phyloP scores from a whole-genome alignment of 2,113 vertebrate species.

The Phaetusa simplex region DNA sequence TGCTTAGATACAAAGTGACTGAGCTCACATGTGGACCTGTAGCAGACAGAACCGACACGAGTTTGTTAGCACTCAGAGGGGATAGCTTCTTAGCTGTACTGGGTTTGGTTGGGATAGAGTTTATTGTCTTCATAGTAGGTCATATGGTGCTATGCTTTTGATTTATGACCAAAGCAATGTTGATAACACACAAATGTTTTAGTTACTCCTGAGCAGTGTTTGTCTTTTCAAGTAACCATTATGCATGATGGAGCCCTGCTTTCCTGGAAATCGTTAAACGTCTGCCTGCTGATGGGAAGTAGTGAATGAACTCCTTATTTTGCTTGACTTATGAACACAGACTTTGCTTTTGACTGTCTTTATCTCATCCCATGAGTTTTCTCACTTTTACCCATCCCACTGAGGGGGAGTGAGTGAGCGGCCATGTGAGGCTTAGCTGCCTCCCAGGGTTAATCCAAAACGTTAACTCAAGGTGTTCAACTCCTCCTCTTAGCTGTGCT shows the following conservation, averaged over 20 bases:
- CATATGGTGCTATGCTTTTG: not conserved
- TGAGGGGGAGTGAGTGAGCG: accelerated
- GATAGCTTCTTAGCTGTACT: not conserved
- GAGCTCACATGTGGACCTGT: not conserved
- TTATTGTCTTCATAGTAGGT: not conserved
- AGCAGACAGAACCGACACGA: not conserved
- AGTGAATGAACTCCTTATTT: not conserved
- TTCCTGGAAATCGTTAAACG: not conserved
- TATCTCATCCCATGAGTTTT: not conserved
- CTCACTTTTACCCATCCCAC: not conserved
- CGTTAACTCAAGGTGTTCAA: not conserved
- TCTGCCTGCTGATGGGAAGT: not conserved
- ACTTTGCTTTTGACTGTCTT: not conserved
- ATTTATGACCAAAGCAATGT: not conserved
- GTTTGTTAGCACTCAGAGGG: not conserved
- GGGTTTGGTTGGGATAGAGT: not conserved
- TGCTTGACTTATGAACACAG: not conserved
- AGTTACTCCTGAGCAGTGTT: not conserved
- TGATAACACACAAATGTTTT: not conserved
- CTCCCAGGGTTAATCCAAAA: not conserved
- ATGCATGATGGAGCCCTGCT: accelerated
- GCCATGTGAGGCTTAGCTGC: not conserved
- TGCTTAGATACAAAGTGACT: not conserved
- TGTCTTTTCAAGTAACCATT: not conserved
- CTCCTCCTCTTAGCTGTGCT: not conserved